A percentile compares a stretch with the other conserved stretches of the same genome.
phyloP scores from a whole-genome alignment of 2,797 vertebrate species.

The Ceryle rudis region DNA sequence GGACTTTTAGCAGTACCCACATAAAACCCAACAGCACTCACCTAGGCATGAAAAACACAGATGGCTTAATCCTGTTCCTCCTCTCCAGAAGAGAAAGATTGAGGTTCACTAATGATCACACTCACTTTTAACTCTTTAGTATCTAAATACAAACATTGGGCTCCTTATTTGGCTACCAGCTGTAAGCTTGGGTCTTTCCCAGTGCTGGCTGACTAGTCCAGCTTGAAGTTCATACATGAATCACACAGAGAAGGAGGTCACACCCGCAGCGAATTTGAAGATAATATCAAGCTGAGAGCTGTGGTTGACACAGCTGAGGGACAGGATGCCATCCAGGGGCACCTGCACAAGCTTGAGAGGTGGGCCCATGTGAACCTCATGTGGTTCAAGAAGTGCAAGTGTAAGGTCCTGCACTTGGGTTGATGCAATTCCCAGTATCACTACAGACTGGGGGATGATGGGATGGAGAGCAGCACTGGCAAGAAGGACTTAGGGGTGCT shows the following conservation, averaged over 20 bases:
- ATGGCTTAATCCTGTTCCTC: neutral
- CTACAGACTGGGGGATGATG: too few species aligned
- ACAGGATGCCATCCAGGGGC: too few species aligned
- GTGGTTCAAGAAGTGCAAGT: too few species aligned
- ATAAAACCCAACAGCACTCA: neutral
- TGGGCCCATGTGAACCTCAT: too few species aligned
- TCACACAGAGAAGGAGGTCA: neutral
- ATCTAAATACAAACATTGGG: neutral
- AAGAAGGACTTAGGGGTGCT: too few species aligned
- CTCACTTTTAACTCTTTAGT: neutral
- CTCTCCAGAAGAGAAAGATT: neutral
- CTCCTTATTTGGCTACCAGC: neutral
- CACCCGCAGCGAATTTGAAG: too few species aligned
- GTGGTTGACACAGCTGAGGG: neutral
- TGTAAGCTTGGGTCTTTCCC: neutral
- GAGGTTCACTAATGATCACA: neutral
- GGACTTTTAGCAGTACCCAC: neutral
- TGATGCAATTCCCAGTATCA: too few species aligned
- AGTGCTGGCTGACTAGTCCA: neutral
- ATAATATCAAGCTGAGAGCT: neutral
- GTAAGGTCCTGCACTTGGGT: too few species aligned
- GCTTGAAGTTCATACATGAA: neutral
- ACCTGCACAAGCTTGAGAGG: too few species aligned
- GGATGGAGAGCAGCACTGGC: too few species aligned
- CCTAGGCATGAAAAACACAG: neutral